Conservation (phyloP, 2,113 vertebrate genomes). For the Ceyx margarethae region DNA sequence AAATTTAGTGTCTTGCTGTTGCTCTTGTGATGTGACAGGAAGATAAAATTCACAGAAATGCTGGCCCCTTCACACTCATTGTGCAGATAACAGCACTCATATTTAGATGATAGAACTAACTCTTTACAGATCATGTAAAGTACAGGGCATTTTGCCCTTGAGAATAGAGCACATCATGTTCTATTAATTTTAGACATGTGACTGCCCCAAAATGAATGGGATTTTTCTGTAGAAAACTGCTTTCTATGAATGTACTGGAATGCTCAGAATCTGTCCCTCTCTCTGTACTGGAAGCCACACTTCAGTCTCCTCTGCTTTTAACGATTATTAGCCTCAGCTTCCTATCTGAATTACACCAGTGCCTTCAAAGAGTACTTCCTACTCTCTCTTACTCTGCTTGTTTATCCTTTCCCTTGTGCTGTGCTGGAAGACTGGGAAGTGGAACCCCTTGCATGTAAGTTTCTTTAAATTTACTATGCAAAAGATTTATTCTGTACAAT, state of each 20-base stretch:
- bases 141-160: neutral
- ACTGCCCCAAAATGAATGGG: neutral
- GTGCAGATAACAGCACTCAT: neutral
- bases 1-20: neutral
- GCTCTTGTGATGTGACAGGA: neutral
- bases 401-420: slow-evolving; percentile 77
- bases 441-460: slow-evolving; percentile 98
- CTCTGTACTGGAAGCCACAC: neutral
- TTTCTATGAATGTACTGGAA: neutral
- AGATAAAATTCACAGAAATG: neutral
- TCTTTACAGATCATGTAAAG: neutral
- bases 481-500: neutral
- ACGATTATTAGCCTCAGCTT: neutral
- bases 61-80: neutral
- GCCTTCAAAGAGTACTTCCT: slow-evolving; percentile 44
- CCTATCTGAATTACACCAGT: slow-evolving; percentile 15
- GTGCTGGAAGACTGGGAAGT: slow-evolving; percentile 89
- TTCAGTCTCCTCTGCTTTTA: neutral
- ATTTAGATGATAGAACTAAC: neutral
- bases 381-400: slow-evolving; percentile 67
- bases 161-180: accelerated
- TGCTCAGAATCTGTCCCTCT: neutral
- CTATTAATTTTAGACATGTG: neutral
- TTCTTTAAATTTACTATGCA: neutral
- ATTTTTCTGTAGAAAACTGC: neutral